Evolutionary conservation across 1,140 invertebrate species (phyloP).

Genomic region (Drosophila willistoni): DNA sequence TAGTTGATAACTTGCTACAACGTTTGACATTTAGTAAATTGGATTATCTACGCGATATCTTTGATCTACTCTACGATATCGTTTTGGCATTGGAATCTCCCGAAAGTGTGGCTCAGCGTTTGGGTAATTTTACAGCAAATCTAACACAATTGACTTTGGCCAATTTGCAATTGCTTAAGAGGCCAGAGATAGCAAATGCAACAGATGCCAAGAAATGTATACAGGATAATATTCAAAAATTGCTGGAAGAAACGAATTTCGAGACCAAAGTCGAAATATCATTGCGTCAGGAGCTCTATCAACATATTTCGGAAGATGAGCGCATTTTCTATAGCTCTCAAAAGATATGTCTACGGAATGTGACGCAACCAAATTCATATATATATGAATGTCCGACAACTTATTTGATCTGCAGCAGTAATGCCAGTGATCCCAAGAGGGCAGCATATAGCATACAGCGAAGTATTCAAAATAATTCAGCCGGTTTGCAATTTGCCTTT

Average conservation of each 20-base stretch:
- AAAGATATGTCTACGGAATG: constrained; percentile 65
- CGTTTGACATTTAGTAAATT: constrained; percentile 54
- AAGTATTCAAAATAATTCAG: constrained; percentile 23
- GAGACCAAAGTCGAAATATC: constrained; percentile 29
- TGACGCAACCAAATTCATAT: constrained; percentile 47
- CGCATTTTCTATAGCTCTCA: constrained; percentile 52
- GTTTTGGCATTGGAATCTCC: constrained; percentile 53
- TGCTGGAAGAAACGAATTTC: constrained; percentile 42
- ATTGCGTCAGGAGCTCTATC: constrained; percentile 38
- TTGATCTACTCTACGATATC: constrained; percentile 46
- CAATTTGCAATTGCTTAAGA: constrained; percentile 50
- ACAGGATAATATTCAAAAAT: constrained; percentile 44
- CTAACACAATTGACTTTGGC: constrained; percentile 50
- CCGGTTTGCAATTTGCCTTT: constrained; percentile 44
- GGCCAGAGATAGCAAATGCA: constrained; percentile 36
- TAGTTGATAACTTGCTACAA: constrained; percentile 39
- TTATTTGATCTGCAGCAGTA: constrained; percentile 67
- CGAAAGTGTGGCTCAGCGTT: constrained; percentile 50
- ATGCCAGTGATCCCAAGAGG: constrained; percentile 54
- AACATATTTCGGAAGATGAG: constrained; percentile 45
- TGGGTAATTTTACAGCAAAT: constrained; percentile 50
- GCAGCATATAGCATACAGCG: constrained; percentile 57
- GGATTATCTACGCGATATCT: constrained; percentile 59
- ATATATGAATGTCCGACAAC: constrained; percentile 72
- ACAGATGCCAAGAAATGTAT: constrained; percentile 11